phyloP scores from a whole-genome alignment of 64 coral and sea anemone genomes.

The Pocillopora verrucosa region DNA sequence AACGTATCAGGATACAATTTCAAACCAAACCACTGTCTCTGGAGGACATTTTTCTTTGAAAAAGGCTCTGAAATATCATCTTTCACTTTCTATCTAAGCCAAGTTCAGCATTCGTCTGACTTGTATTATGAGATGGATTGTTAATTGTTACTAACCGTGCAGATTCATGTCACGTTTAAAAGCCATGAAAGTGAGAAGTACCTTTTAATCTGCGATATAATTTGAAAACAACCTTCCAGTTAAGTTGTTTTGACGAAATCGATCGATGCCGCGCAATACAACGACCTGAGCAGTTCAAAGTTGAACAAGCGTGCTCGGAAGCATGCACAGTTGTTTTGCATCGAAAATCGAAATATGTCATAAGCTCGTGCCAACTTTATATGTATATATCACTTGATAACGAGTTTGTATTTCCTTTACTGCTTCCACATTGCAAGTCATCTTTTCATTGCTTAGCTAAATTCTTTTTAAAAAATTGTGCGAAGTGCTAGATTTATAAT shows the following conservation, averaged over 20 bases:
- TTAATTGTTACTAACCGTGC: background rate
- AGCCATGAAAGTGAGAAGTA: background rate
- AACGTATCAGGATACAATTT: no score
- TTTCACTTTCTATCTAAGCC: no score
- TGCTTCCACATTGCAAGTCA: no score
- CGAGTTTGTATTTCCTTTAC: background rate
- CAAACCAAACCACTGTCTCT: no score
- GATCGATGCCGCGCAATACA: background rate
- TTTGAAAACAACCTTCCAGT: background rate
- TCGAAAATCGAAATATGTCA: background rate
- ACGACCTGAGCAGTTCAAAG: background rate
- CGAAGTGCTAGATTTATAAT: no score
- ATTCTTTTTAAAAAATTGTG: no score
- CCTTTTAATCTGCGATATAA: background rate
- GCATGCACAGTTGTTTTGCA: background rate
- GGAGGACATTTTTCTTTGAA: no score
- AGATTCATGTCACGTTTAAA: background rate
- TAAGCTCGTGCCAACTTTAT: background rate
- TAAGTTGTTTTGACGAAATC: background rate
- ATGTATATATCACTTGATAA: background rate
- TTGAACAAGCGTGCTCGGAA: background rate
- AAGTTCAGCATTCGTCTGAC: no score
- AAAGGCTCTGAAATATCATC: no score
- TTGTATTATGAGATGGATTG: background rate
- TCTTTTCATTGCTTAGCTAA: no score